phyloP scores from a whole-genome alignment of 2,113 vertebrate species.

The Stegostoma tigrinum region DNA sequence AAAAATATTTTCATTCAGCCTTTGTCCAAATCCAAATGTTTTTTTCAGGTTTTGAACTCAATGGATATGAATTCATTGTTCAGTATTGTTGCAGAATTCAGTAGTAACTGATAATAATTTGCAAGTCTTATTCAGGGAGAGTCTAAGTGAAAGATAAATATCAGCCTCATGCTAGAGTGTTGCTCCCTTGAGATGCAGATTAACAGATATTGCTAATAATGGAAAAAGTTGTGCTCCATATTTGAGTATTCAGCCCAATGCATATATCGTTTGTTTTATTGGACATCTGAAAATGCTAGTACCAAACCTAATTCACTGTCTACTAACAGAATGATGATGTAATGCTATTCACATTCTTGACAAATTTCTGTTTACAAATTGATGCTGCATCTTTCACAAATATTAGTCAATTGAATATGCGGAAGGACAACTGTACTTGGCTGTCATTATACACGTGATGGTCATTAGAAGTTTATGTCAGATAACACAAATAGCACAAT shows the following conservation, averaged over 20 bases:
- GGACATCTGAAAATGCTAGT: neutral
- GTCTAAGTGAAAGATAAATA: neutral
- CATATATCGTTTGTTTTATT: neutral
- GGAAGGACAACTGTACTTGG: neutral
- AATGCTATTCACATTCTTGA: neutral
- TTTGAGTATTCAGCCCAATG: neutral
- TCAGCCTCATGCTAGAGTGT: neutral
- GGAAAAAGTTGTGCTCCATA: neutral
- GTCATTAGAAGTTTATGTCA: neutral
- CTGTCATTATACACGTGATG: neutral
- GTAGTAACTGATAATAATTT: constrained; percentile 1
- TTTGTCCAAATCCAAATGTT: neutral
- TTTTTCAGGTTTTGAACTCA: neutral
- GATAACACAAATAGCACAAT: neutral
- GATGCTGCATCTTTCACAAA: neutral
- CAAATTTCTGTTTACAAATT: neutral
- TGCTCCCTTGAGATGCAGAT: neutral
- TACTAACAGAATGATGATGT: neutral
- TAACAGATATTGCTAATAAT: neutral
- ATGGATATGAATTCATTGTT: neutral
- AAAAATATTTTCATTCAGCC: neutral
- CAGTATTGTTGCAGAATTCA: neutral
- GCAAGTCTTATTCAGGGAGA: neutral
- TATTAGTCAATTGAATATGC: neutral
- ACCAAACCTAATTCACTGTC: neutral